Base-by-base conservation (phyloP, 2,888 invertebrate genomes). In the Liopterus haemorrhoidalis region DNA sequence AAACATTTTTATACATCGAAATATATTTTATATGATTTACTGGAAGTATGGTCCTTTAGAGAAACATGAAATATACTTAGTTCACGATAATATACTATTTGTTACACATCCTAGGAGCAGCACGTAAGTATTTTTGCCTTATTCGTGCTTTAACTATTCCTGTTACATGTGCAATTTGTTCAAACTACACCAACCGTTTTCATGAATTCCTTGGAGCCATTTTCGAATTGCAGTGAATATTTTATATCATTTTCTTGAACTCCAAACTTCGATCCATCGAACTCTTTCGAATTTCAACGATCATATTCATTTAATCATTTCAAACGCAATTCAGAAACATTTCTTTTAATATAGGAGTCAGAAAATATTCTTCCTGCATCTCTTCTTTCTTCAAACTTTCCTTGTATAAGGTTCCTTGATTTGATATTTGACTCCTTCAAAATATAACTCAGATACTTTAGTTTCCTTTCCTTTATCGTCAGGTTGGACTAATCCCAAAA, bases 21-120 rank as follows among this genome's bases (percentile, higher is more conserved):
- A 75, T 49, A 67, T 79, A 27, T 59, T 82, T 32, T 83, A 79
- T 58, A 73, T 84, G 41, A 85, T 85, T 64, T 78, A 77, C 61
- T 83, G 82, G 82, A 74, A 79, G 1, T 69, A 71, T 16, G 67
- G 72, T 37, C 59, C 67, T 14, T 66, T 79, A 50, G 68, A 73
- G 54, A 57, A 72, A 32, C 64, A 66, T 53, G 73, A 78, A 65
- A 57, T 75, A 49, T 49, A 67, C 54, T 71, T 70, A 40, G 69
- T 79, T 48, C 70, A 71, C 27, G 77, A 79, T 65, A 66, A 67
- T 53, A 72, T 81, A 0, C 78, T 76, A 12, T 75, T 82, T 32
- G 76, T 85, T 48, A 82, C 81, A 4, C 77, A 78, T 57, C 78
- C 79, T 0, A 70, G 77, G 51, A 63, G 68, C 36, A 71, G 73